phyloP scores from a whole-genome alignment of 2,113 vertebrate species.

The Malurus alboscapulatus region DNA sequence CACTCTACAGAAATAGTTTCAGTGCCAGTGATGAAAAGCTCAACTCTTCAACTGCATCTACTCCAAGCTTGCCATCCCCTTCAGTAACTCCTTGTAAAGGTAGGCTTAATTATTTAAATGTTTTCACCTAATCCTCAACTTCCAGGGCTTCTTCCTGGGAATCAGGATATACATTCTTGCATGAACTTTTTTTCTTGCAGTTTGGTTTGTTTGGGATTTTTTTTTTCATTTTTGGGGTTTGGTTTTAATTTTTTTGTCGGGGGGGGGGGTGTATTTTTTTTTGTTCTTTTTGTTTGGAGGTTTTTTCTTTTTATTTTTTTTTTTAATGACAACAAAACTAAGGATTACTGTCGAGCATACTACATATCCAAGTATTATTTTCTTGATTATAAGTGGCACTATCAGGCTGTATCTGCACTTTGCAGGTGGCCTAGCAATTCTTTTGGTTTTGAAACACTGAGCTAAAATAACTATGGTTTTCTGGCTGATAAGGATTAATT shows the following conservation, averaged over 20 bases:
- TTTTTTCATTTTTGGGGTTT: background rate
- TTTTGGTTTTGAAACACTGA: background rate
- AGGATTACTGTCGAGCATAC: background rate
- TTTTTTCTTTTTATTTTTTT: background rate
- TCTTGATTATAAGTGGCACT: background rate
- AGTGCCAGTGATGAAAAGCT: constrained; percentile 93
- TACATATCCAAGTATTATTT: background rate
- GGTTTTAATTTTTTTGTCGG: background rate
- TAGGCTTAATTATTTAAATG: constrained; percentile 11
- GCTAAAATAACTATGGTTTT: background rate
- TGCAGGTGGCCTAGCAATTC: background rate
- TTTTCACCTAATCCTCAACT: background rate
- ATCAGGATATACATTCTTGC: background rate
- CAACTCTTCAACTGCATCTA: constrained; percentile 81
- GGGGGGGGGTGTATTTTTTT: no score
- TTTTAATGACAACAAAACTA: background rate
- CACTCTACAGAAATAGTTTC: constrained; percentile 88
- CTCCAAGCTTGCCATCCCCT: constrained; percentile 73
- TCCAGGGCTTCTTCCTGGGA: background rate
- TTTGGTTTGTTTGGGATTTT: background rate
- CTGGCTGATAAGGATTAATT: background rate
- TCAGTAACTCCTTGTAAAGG: constrained; percentile 82
- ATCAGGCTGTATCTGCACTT: background rate
- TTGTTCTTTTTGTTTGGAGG: no score
- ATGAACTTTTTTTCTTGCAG: background rate